These are phyloP conservation scores for Monopis laevigella DNA, from an alignment of 2,888 invertebrate species.

Conservation along the genomic window DNA sequence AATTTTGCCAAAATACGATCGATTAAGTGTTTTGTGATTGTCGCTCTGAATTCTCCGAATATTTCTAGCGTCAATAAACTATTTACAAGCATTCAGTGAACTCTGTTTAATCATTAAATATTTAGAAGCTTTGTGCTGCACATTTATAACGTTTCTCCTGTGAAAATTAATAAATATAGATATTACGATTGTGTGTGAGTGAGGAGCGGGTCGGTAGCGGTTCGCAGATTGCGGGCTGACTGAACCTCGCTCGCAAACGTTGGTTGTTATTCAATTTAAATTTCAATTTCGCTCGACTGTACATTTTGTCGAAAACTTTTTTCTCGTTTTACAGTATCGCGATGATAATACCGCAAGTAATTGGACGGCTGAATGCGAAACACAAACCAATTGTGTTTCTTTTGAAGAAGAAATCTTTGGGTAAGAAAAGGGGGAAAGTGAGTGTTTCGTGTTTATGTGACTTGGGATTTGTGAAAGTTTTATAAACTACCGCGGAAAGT, in stretches of 20 bases:
- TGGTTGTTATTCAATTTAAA: constrained; percentile 14
- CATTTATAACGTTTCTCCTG: neutral
- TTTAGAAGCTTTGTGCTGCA: neutral
- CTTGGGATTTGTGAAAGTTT: constrained; percentile 8
- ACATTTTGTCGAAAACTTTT: constrained; percentile 13
- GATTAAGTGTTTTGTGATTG: too few species aligned
- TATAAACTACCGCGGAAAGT: constrained; percentile 4
- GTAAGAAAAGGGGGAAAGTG: constrained; percentile 1
- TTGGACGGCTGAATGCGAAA: constrained; percentile 6
- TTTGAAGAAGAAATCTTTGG: neutral
- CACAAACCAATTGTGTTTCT: neutral
- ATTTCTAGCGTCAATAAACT: too few species aligned
- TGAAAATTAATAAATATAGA: neutral
- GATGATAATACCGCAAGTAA: constrained; percentile 12
- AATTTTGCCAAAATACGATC: too few species aligned
- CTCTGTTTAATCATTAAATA: neutral
- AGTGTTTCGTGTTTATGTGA: constrained; percentile 6
- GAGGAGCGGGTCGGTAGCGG: constrained; percentile 10
- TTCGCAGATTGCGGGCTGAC: constrained; percentile 7
- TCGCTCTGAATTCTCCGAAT: too few species aligned
- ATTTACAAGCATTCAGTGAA: too few species aligned
- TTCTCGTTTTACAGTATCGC: constrained; percentile 10
- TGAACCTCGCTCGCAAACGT: constrained; percentile 7
- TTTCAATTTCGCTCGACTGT: constrained; percentile 13
- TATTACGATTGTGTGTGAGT: constrained; percentile 4